Evolutionary conservation across 2,888 invertebrate genomes (phyloP).

Genomic region (Lithophane socia): DNA sequence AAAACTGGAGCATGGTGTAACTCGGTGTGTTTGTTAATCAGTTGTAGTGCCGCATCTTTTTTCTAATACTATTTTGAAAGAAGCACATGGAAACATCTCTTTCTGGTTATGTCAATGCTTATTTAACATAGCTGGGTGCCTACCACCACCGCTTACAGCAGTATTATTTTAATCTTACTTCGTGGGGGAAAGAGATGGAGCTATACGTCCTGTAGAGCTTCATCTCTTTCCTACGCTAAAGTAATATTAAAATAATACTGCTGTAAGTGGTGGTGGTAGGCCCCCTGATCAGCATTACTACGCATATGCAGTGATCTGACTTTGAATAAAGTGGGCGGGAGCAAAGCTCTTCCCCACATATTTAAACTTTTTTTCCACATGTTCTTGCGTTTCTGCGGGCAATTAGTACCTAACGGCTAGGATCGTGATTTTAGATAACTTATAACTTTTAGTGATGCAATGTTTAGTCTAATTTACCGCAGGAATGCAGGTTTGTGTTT

Average conservation of each 20-base stretch:
- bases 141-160: too few relatives aligned
- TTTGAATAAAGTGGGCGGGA: conserved; percentile 25
- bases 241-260: too few relatives aligned
- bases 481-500: conserved; percentile 34
- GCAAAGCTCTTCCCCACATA: conserved; percentile 44
- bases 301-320: conserved; percentile 24
- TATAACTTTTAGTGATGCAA: conserved; percentile 17
- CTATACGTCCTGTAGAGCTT: too few relatives aligned
- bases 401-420: conserved; percentile 11
- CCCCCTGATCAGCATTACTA: background rate
- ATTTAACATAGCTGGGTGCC: background rate
- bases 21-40: conserved; percentile 33
- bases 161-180: too few relatives aligned
- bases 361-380: conserved; percentile 28
- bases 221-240: too few relatives aligned
- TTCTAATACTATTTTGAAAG: conserved; percentile 11
- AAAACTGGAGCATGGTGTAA: conserved; percentile 51
- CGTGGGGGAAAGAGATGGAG: too few relatives aligned
- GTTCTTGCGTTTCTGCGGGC: conserved; percentile 18
- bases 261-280: too few relatives aligned
- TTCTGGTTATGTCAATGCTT: conserved; percentile 24
- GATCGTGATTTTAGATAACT: conserved; percentile 31
- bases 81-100: conserved; percentile 20
- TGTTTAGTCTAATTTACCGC: conserved; percentile 29
- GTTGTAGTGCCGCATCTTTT: conserved; percentile 3